These are phyloP conservation scores for Tragelaphus strepsiceros DNA, from an alignment of 2,113 vertebrate genomes.

Conservation along the genomic window DNA sequence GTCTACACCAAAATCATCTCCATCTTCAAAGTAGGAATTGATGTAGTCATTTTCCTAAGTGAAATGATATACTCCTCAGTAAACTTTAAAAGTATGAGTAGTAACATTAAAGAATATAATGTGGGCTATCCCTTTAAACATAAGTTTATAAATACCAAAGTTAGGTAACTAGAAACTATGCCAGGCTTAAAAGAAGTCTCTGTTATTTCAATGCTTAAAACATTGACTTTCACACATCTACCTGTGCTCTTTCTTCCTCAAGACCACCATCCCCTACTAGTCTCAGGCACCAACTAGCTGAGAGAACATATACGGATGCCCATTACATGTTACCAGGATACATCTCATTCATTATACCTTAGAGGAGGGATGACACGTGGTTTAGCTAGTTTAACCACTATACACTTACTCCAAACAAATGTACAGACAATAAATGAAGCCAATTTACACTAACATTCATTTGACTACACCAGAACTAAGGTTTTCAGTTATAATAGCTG, in stretches of 20 bases:
- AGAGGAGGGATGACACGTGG: not conserved
- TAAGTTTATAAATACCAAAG: not conserved
- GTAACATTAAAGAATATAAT: not conserved
- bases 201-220: not conserved
- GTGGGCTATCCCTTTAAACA: not conserved
- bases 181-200: not conserved
- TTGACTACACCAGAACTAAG: not conserved
- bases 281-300: not conserved
- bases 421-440: not conserved
- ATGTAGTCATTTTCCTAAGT: constrained; percentile 91
- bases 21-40: constrained; percentile 90
- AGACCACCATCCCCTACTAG: not conserved
- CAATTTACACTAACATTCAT: not conserved
- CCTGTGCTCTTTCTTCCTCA: not conserved
- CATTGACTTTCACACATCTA: not conserved
- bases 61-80: not conserved
- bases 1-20: constrained; percentile 92
- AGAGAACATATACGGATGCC: not conserved
- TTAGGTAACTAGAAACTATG: not conserved
- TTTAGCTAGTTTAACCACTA: not conserved
- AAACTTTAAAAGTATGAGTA: not conserved
- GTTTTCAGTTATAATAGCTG: not conserved
- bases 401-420: not conserved
- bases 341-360: not conserved
- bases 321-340: not conserved